Evolutionary conservation across 2,888 invertebrate genomes (phyloP).

Genomic region (Perdita meconis): DNA sequence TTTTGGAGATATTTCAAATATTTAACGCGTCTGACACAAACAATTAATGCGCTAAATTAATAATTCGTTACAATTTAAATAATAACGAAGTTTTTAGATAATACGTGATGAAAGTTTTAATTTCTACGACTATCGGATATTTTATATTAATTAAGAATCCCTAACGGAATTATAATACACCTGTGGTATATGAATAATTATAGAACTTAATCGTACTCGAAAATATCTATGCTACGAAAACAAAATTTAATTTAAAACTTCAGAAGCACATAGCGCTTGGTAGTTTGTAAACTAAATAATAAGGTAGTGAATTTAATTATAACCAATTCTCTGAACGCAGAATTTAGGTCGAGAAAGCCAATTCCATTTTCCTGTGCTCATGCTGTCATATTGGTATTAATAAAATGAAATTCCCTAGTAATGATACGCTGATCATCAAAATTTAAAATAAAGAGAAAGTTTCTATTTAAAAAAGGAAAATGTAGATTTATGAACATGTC

Average conservation of each 20-base stretch:
- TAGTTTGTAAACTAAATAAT: slow-evolving; percentile 9
- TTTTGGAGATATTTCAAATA: not conserved
- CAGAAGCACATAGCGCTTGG: slow-evolving; percentile 6
- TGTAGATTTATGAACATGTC: too few species aligned
- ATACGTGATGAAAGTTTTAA: not conserved
- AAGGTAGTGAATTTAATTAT: not conserved
- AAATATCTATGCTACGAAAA: slow-evolving; percentile 16
- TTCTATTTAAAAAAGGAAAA: too few species aligned
- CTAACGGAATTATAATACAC: not conserved
- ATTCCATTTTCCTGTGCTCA: not conserved
- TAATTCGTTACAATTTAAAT: not conserved
- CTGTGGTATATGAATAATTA: slow-evolving; percentile 3
- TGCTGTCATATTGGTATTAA: not conserved
- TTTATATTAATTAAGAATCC: not conserved
- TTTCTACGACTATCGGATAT: not conserved
- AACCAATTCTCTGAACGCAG: slow-evolving; percentile 11
- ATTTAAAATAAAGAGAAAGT: too few species aligned
- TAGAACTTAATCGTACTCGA: not conserved
- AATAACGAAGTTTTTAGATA: not conserved
- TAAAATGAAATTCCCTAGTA: not conserved
- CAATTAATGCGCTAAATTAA: not conserved
- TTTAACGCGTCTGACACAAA: not conserved
- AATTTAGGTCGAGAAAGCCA: not conserved
- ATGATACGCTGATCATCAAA: too few species aligned
- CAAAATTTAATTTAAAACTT: slow-evolving; percentile 23